phyloP scores from a whole-genome alignment of 1,140 invertebrate species.

The Diabrotica virgifera region DNA sequence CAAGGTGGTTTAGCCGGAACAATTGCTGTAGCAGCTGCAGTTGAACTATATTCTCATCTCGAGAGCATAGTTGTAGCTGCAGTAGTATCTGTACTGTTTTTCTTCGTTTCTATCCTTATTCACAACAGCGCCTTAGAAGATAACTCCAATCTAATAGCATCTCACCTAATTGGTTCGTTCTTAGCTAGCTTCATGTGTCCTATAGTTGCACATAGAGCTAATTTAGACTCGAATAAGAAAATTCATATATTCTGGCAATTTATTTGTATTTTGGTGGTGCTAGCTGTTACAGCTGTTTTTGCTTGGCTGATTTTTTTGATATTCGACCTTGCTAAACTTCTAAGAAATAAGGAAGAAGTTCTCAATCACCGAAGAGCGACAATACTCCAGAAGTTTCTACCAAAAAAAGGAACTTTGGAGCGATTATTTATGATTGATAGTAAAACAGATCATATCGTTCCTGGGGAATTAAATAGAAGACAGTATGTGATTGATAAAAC shows the following conservation, averaged over 20 bases:
- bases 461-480: conserved; percentile 6
- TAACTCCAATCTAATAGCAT: conserved; percentile 34
- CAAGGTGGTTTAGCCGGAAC: conserved; percentile 36
- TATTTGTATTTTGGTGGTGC: conserved; percentile 22
- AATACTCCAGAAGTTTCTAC: conserved; percentile 22
- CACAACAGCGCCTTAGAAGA: conserved; percentile 35
- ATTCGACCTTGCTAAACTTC: conserved; percentile 11
- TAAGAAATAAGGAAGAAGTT: conserved; percentile 24
- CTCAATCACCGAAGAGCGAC: conserved; percentile 27
- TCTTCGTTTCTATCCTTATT: conserved; percentile 24
- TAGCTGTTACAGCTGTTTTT: conserved; percentile 15
- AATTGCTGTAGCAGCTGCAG: conserved; percentile 26
- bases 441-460: conserved; percentile 10
- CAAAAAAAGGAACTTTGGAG: conserved; percentile 24
- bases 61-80: conserved; percentile 26
- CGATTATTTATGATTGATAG: conserved; percentile 23
- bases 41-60: conserved; percentile 29
- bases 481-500: neutral
- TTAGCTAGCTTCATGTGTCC: conserved; percentile 22
- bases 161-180: conserved; percentile 32
- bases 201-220: conserved; percentile 17
- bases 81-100: conserved; percentile 24
- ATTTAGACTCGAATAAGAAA: conserved; percentile 16
- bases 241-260: conserved; percentile 30
- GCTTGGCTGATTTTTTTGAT: conserved; percentile 23